Conservation (phyloP, 2,113 vertebrate genomes). For the Tetrao urogallus region DNA sequence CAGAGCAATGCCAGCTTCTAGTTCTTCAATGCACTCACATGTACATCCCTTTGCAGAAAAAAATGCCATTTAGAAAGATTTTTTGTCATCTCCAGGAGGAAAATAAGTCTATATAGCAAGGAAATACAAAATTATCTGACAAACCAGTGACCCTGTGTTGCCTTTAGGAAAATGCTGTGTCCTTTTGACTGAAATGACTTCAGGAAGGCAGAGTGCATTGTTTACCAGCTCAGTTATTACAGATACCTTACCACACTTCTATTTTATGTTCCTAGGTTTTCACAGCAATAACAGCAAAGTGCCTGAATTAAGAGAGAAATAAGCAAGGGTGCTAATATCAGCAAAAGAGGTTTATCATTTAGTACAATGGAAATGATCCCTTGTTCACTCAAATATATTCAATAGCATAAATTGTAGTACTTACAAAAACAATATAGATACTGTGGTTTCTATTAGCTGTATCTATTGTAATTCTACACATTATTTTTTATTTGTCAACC, state of each 20-base stretch:
- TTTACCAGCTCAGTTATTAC: neutral
- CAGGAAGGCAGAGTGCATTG: neutral
- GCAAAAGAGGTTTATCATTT: neutral
- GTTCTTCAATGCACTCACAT: neutral
- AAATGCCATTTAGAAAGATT: neutral
- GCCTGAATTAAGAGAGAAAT: neutral
- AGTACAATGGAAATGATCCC: neutral
- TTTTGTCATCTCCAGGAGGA: neutral
- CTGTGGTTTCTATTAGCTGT: neutral
- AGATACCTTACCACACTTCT: neutral
- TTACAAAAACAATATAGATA: neutral
- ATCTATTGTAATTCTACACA: neutral
- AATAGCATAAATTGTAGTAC: neutral
- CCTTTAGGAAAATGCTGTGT: neutral
- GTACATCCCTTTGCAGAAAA: neutral
- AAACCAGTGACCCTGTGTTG: neutral
- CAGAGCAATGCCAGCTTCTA: neutral
- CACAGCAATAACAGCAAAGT: neutral
- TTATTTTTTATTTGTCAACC: conserved; percentile 7
- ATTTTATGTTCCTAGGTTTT: neutral
- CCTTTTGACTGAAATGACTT: neutral
- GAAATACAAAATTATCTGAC: neutral
- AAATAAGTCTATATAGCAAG: neutral
- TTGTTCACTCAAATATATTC: conserved; percentile 29
- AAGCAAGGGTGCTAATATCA: neutral